These are phyloP conservation scores for Solenodon paradoxus DNA, from an alignment of 2,113 vertebrate genomes.

Conservation along the genomic window DNA sequence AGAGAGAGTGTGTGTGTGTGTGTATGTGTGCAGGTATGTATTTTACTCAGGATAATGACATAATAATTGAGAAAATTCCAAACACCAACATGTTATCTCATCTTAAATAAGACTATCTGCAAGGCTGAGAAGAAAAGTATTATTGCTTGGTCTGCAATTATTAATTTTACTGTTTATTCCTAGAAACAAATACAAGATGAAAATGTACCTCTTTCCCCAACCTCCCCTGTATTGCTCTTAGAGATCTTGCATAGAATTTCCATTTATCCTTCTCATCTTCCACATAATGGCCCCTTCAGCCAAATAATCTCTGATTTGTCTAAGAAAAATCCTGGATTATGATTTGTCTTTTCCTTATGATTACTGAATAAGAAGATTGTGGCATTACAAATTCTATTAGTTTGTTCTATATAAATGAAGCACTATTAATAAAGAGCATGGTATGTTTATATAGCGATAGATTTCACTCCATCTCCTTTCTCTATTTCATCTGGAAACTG, in stretches of 20 bases:
- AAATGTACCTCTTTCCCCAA: neutral
- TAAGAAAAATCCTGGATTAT: slow-evolving; percentile 29
- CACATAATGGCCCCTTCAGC: neutral
- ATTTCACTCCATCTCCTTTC: slow-evolving; percentile 28
- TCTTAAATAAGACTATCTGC: neutral
- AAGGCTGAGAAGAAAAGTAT: neutral
- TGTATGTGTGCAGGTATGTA: no score
- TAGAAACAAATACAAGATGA: neutral
- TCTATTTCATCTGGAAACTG: neutral
- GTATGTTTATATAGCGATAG: slow-evolving; percentile 21
- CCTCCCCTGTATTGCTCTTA: no score
- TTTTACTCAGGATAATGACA: neutral
- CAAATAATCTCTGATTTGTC: slow-evolving; percentile 21
- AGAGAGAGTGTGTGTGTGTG: neutral
- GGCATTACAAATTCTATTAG: neutral
- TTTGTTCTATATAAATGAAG: neutral
- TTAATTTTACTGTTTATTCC: neutral
- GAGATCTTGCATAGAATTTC: neutral
- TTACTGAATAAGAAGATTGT: slow-evolving; percentile 8
- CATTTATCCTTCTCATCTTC: neutral
- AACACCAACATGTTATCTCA: neutral
- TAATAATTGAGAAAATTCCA: neutral
- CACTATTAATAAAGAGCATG: neutral
- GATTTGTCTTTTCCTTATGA: slow-evolving; percentile 34
- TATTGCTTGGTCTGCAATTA: neutral